These are phyloP conservation scores for Amblyteles armatorius DNA, from an alignment of 2,888 invertebrate genomes.

Conservation along the genomic window DNA sequence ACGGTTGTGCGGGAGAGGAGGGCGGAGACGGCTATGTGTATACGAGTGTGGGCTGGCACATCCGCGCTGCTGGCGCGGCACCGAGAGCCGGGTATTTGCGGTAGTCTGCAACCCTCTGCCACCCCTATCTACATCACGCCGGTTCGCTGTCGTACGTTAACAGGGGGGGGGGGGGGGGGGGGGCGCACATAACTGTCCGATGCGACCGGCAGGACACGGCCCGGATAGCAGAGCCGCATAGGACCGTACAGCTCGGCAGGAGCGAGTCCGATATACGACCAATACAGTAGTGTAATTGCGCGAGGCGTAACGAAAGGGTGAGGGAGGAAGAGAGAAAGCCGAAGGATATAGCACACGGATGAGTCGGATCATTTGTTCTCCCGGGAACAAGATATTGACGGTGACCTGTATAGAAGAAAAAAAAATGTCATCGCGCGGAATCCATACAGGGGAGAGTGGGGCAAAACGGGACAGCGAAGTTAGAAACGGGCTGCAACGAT, in stretches of 20 bases:
- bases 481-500: no score
- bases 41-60: constrained; percentile 14
- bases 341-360: constrained; percentile 37
- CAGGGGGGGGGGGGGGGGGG: constrained; percentile 1
- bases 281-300: constrained; percentile 54
- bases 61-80: constrained; percentile 51
- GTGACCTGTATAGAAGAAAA: not conserved
- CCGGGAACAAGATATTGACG: constrained; percentile 8
- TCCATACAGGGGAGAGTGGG: no score
- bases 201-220: constrained; percentile 66
- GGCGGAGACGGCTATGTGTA: not conserved
- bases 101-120: constrained; percentile 61
- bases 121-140: constrained; percentile 55
- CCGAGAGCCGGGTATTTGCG: constrained; percentile 66
- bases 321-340: constrained; percentile 62
- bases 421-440: not conserved
- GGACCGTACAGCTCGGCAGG: constrained; percentile 33
- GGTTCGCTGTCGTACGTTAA: constrained; percentile 62
- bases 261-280: constrained; percentile 42
- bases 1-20: not conserved
- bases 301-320: constrained; percentile 51
- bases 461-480: no score
- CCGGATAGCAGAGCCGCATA: constrained; percentile 53
- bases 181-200: constrained; percentile 63
- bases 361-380: constrained; percentile 25